phyloP scores from a whole-genome alignment of 2,888 invertebrate species.

The Apamea monoglypha region DNA sequence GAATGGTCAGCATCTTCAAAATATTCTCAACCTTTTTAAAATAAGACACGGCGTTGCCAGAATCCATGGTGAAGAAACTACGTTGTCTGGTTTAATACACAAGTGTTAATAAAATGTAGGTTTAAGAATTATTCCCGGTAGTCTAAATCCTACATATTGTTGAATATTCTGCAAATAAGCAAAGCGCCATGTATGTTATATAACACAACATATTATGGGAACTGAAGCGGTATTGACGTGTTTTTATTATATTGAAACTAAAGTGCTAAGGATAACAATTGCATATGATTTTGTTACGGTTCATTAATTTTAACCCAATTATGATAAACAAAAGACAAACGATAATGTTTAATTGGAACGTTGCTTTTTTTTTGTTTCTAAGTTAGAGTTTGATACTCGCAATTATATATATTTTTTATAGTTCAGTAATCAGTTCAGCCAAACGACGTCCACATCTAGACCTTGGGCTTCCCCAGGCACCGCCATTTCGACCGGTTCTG shows the following conservation, averaged over 20 bases:
- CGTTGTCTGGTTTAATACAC: neutral
- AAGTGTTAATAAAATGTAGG: neutral
- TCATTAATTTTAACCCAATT: neutral
- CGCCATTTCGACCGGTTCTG: no score
- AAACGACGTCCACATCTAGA: neutral
- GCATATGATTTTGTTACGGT: neutral
- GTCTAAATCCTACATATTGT: neutral
- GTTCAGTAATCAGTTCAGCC: neutral
- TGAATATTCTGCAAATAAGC: neutral
- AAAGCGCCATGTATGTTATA: neutral
- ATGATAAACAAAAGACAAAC: neutral
- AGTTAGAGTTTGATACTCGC: neutral
- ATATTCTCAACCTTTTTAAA: conserved; percentile 19
- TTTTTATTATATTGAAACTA: neutral
- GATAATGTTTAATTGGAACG: neutral
- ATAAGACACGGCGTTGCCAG: conserved; percentile 2
- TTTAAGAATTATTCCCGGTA: neutral
- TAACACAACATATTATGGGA: no score
- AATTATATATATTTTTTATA: neutral
- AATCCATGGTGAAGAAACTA: conserved; percentile 10
- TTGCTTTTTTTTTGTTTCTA: neutral
- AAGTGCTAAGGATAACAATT: neutral
- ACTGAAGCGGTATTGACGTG: neutral
- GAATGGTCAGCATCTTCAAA: conserved; percentile 24
- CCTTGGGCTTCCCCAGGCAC: no score